phyloP scores from a whole-genome alignment of 2,888 invertebrate genomes.

The Caradrina kadenii region DNA sequence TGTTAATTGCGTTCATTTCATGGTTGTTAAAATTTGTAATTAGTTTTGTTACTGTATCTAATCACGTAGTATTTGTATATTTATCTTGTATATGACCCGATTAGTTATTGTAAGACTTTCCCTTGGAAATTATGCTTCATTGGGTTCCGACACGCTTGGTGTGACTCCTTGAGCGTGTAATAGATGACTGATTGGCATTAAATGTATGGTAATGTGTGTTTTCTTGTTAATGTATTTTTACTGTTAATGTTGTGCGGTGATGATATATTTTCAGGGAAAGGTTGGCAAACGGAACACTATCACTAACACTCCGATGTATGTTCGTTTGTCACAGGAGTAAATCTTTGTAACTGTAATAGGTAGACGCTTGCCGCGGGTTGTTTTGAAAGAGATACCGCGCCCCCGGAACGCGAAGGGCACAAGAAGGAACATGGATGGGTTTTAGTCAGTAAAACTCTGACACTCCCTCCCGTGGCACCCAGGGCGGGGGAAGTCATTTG shows the following conservation, averaged over 20 bases:
- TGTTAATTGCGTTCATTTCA: constrained; percentile 55
- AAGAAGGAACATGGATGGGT: no score
- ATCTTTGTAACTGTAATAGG: no score
- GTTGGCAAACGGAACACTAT: no score
- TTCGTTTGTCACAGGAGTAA: no score
- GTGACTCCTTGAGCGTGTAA: constrained; percentile 36
- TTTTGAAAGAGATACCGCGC: no score
- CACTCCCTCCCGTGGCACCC: no score
- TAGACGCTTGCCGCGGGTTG: no score
- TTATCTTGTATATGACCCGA: constrained; percentile 55
- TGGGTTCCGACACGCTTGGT: constrained; percentile 60
- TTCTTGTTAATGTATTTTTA: constrained; percentile 21
- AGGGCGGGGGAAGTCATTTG: no score
- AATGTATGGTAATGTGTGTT: constrained; percentile 34
- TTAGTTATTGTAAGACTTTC: constrained; percentile 59
- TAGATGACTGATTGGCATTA: constrained; percentile 40
- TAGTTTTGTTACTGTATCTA: constrained; percentile 40
- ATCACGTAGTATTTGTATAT: constrained; percentile 48
- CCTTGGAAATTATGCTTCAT: constrained; percentile 61
- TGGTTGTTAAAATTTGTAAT: constrained; percentile 56
- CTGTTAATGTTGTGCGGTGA: not conserved
- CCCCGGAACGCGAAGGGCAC: no score
- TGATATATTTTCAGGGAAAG: no score
- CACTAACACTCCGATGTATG: no score
- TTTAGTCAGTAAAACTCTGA: no score